Conservation (phyloP, 2,113 vertebrate species). For the Thinocorus orbignyianus region DNA sequence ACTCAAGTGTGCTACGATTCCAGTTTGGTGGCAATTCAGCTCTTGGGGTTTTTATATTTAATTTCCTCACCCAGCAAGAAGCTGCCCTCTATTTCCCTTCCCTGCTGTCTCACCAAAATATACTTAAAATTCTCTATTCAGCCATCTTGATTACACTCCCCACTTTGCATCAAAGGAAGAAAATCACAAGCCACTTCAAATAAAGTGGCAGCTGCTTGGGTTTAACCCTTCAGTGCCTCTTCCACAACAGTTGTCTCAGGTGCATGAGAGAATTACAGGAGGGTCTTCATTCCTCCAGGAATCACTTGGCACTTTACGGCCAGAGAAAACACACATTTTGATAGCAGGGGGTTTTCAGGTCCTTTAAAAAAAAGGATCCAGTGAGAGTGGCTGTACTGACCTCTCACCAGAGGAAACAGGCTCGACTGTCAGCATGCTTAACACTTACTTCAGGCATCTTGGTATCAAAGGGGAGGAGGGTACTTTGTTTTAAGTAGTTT, state of each 20-base stretch:
- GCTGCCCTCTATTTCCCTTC: conserved; percentile 37
- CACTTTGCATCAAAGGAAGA: conserved; percentile 45
- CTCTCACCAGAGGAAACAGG: background rate
- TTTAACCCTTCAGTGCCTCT: background rate
- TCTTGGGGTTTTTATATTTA: background rate
- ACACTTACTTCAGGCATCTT: background rate
- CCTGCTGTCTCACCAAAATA: conserved; percentile 43
- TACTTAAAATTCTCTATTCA: conserved; percentile 13
- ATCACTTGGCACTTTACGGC: background rate
- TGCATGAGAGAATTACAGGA: background rate
- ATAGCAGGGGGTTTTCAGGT: background rate
- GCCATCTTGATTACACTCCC: conserved; percentile 44
- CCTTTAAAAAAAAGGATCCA: too few species aligned
- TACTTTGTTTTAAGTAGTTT: background rate
- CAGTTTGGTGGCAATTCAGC: conserved; percentile 7
- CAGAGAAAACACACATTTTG: background rate
- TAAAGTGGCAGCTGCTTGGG: conserved; percentile 17
- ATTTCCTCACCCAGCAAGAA: conserved; percentile 43
- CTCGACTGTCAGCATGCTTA: background rate
- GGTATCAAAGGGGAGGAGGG: background rate
- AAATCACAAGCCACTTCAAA: conserved; percentile 54
- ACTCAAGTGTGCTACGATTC: background rate
- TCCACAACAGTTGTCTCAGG: background rate
- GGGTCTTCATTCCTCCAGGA: background rate
- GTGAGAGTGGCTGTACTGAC: background rate